These are phyloP conservation scores for Drosophila biarmipes DNA, from an alignment of 1,140 invertebrate genomes.

Conservation along the genomic window DNA sequence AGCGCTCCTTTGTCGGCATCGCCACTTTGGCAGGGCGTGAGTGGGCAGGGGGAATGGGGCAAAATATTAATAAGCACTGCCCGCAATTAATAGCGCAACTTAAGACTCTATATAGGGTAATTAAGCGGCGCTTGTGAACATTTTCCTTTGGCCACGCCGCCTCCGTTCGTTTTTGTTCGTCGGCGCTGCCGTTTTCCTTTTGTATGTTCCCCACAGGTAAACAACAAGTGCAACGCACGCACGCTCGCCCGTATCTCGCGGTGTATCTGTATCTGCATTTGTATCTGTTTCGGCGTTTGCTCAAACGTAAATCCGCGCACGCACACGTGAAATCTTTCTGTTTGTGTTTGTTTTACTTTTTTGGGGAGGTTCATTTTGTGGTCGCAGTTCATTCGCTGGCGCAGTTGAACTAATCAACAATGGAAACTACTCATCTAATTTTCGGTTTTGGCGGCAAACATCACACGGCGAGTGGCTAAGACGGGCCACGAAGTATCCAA, in stretches of 20 bases:
- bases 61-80: slow-evolving; percentile 82
- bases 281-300: slow-evolving; percentile 53
- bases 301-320: slow-evolving; percentile 78
- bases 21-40: background rate
- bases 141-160: slow-evolving; percentile 75
- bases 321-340: slow-evolving; percentile 68
- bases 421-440: slow-evolving; percentile 51
- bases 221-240: slow-evolving; percentile 75
- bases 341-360: slow-evolving; percentile 27
- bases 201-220: slow-evolving; percentile 61
- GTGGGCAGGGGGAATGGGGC: slow-evolving; percentile 46
- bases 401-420: slow-evolving; percentile 54
- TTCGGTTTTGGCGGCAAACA: slow-evolving; percentile 46
- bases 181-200: slow-evolving; percentile 5
- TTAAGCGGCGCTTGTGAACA: slow-evolving; percentile 83
- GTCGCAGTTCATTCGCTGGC: slow-evolving; percentile 24
- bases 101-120: slow-evolving; percentile 83
- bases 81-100: slow-evolving; percentile 83
- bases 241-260: slow-evolving; percentile 46
- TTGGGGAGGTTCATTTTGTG: slow-evolving; percentile 40
- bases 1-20: slow-evolving; percentile 72
- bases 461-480: slow-evolving; percentile 39
- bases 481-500: slow-evolving; percentile 37
- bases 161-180: slow-evolving; percentile 31
- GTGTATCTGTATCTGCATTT: slow-evolving; percentile 40